These are phyloP conservation scores for Petrocephalus sullivani DNA, from an alignment of 2,797 vertebrate species.

Conservation along the genomic window DNA sequence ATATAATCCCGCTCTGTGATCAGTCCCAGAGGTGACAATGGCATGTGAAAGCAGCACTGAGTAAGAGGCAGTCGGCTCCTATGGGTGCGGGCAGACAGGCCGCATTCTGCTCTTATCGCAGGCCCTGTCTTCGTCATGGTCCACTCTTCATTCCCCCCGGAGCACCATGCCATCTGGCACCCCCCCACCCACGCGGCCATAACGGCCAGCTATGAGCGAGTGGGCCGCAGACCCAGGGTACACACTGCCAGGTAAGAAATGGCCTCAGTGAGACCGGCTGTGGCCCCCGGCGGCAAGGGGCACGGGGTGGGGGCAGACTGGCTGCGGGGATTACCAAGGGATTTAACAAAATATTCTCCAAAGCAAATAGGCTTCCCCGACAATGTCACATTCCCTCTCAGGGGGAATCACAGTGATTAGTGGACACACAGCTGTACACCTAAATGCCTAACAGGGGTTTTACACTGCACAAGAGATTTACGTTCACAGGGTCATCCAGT, in stretches of 20 bases:
- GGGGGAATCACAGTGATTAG: neutral
- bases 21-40: slow-evolving; percentile 40
- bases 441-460: neutral
- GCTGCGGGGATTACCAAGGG: neutral
- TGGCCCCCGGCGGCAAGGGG: neutral
- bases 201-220: neutral
- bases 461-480: neutral
- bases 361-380: neutral
- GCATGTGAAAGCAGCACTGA: slow-evolving; percentile 48
- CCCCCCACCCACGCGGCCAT: neutral
- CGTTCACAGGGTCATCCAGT: neutral
- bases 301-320: neutral
- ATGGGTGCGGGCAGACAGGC: slow-evolving; percentile 29
- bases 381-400: neutral
- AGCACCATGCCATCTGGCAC: neutral
- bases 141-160: neutral
- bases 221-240: no score
- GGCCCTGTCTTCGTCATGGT: slow-evolving; percentile 17
- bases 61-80: slow-evolving; percentile 37
- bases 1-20: slow-evolving; percentile 37
- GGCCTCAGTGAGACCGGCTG: neutral
- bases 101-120: slow-evolving; percentile 28
- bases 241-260: neutral
- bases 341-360: neutral
- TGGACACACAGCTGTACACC: neutral